Percentiles rank a stretch among this genome's conserved stretches.
These are phyloP conservation scores for Dromaius novaehollandiae DNA, from an alignment of 2,113 vertebrate species.

Conservation along the genomic window DNA sequence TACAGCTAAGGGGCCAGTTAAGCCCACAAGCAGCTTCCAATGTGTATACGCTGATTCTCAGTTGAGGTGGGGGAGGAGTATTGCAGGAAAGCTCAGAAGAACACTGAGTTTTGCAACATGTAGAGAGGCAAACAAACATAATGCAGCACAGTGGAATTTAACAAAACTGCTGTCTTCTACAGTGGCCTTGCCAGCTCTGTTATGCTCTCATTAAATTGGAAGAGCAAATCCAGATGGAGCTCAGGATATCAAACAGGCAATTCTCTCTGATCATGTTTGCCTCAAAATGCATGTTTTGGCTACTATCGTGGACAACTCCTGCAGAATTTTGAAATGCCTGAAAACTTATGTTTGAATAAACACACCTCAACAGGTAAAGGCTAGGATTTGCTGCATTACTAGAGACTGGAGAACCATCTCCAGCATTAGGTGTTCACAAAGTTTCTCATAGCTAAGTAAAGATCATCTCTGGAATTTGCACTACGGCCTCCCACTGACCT, in stretches of 20 bases:
- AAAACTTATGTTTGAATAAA: neutral
- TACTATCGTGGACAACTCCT: neutral
- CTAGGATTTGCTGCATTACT: neutral
- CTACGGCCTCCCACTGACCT: neutral
- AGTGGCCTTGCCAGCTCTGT: neutral
- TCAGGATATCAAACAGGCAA: neutral
- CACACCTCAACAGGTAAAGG: neutral
- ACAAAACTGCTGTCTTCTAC: neutral
- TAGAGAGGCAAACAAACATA: neutral
- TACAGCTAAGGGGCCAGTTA: neutral
- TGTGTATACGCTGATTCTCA: neutral
- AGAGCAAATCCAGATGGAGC: neutral
- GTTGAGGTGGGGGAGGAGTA: neutral
- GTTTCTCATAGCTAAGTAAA: neutral
- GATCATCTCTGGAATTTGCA: neutral
- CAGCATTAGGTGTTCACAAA: neutral
- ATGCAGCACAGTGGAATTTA: neutral
- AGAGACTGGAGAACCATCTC: neutral
- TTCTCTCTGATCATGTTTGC: neutral
- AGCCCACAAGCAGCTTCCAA: neutral
- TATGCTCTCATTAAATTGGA: neutral
- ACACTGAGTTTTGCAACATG: neutral
- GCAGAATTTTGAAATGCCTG: neutral
- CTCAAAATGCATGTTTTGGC: neutral
- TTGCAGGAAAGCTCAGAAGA: neutral